These are phyloP conservation scores for Dorcus parallelipipedus DNA, from an alignment of 2,888 invertebrate genomes.

Conservation along the genomic window DNA sequence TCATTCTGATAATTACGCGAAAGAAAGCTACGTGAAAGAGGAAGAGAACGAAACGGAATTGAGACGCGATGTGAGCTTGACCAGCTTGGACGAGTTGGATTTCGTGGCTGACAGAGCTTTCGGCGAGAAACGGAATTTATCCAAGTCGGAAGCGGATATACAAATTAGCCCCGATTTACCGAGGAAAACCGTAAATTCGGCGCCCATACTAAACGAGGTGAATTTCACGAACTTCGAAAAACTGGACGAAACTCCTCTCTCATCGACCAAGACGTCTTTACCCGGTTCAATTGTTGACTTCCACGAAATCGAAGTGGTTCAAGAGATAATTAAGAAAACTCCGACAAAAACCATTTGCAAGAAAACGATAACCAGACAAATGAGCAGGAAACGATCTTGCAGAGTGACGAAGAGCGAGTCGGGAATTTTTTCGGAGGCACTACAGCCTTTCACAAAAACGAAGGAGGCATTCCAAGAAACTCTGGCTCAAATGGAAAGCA, in stretches of 20 bases:
- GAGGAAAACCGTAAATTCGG: conserved; percentile 42
- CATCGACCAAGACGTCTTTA: conserved; percentile 26
- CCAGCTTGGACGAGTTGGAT: conserved; percentile 21
- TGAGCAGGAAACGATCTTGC: conserved; percentile 23
- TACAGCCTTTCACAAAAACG: conserved; percentile 60
- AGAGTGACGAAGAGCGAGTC: conserved; percentile 21
- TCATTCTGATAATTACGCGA: background rate
- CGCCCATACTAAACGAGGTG: conserved; percentile 37
- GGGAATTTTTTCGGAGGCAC: conserved; percentile 19
- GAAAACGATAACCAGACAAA: conserved; percentile 16
- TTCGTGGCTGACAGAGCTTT: conserved; percentile 12
- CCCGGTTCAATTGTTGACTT: conserved; percentile 31
- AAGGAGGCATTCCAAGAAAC: conserved; percentile 63
- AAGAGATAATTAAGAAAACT: conserved; percentile 13
- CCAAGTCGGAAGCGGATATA: conserved; percentile 42
- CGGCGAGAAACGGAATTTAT: conserved; percentile 30
- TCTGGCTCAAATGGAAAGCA: conserved; percentile 63
- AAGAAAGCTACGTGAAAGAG: background rate
- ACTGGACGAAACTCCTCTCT: conserved; percentile 24
- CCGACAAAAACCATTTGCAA: conserved; percentile 19
- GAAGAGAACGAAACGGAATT: background rate
- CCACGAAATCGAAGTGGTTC: conserved; percentile 21
- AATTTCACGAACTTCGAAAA: conserved; percentile 16
- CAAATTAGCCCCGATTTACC: conserved; percentile 34
- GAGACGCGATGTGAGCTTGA: background rate